These are phyloP conservation scores for Achroia grisella DNA, from an alignment of 1,140 invertebrate genomes.

Conservation along the genomic window DNA sequence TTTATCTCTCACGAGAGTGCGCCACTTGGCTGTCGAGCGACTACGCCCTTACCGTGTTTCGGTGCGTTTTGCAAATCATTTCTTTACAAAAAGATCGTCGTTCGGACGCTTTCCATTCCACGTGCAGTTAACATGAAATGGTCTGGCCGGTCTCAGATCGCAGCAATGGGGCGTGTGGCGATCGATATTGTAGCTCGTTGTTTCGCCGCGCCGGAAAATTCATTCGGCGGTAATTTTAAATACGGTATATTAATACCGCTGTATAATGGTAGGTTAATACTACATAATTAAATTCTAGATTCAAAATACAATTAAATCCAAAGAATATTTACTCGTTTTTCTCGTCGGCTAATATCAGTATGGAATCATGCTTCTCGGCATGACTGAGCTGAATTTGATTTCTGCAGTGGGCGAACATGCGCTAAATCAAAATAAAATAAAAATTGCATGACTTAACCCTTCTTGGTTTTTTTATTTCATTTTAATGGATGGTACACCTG, in stretches of 20 bases:
- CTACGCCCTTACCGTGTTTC: constrained; percentile 53
- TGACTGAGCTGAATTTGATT: constrained; percentile 32
- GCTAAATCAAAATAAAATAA: constrained; percentile 8
- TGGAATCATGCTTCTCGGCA: constrained; percentile 22
- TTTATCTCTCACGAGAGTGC: constrained; percentile 67
- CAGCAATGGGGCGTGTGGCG: constrained; percentile 50
- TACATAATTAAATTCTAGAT: no score
- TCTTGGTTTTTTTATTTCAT: no score
- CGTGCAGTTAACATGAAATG: constrained; percentile 20
- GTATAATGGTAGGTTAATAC: constrained; percentile 12
- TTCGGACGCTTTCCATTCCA: constrained; percentile 38
- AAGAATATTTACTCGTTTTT: not conserved
- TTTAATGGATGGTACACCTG: no score
- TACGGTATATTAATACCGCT: constrained; percentile 13
- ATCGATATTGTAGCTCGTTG: constrained; percentile 46
- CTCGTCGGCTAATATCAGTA: not conserved
- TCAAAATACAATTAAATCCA: no score
- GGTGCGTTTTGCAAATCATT: constrained; percentile 42
- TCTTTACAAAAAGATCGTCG: constrained; percentile 28
- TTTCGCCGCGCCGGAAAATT: constrained; percentile 34
- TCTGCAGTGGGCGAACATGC: constrained; percentile 12
- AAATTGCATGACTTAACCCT: no score
- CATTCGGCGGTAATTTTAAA: constrained; percentile 53
- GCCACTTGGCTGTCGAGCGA: constrained; percentile 54
- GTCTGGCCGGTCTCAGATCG: constrained; percentile 13